These are phyloP conservation scores for Macrosiphum euphorbiae DNA, from an alignment of 2,888 invertebrate species.

Conservation along the genomic window DNA sequence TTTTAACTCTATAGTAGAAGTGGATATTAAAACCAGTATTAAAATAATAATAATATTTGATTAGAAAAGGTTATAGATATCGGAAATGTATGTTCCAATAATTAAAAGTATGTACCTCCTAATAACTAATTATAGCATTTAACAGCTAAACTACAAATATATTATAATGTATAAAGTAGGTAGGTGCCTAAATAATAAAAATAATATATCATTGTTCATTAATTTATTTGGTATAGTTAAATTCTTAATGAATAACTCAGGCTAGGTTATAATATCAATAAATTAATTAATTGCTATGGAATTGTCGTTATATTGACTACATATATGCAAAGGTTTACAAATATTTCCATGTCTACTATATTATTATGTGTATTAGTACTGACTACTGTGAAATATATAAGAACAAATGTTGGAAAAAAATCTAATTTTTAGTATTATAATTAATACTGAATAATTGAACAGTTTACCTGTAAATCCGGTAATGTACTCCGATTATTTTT, in stretches of 20 bases:
- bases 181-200: background rate
- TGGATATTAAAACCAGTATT: background rate
- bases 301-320: background rate
- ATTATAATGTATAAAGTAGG: background rate
- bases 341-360: background rate
- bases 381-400: background rate
- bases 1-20: background rate
- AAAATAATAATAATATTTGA: background rate
- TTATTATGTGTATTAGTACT: background rate
- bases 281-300: background rate
- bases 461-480: background rate
- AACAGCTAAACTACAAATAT: background rate
- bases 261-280: background rate
- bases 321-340: background rate
- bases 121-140: background rate
- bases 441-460: background rate
- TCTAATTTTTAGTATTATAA: background rate
- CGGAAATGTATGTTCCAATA: background rate
- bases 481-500: background rate
- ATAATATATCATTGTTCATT: background rate
- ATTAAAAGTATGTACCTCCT: too few species aligned
- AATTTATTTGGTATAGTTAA: background rate
- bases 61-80: background rate
- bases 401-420: background rate
- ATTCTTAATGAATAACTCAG: background rate